Base-by-base conservation (phyloP, 2,888 invertebrate species). In the Anoncus sp. region DNA sequence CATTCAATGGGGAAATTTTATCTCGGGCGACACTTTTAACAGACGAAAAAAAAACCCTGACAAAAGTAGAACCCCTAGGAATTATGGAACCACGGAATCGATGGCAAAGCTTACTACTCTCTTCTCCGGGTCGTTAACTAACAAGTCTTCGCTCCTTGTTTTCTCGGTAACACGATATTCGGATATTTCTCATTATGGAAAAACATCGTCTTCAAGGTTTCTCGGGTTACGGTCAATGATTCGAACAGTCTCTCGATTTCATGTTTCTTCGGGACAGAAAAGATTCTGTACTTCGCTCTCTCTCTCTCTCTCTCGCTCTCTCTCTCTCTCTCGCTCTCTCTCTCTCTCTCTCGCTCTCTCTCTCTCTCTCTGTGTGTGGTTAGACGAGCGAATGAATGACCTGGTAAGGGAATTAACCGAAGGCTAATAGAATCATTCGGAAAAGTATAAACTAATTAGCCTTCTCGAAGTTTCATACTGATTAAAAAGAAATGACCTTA, bases 41-140 rank as follows among this genome's bases (percentile, higher is more conserved):
- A 6, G n/a, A 47, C n/a, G 16, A 47, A 16, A n/a, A 16, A 47
- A 16, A 47, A 47, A 16, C n/a, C n/a, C n/a, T n/a, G n/a, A n/a
- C n/a, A n/a, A n/a, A n/a, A 47, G 47, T 47, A 7, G n/a, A 14
- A 47, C 18, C 16, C 16, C 47, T 18, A 47, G 63, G 75, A 66
- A 75, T 75, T 55, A 55, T 38, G 59, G 59, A 59, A 45, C 60
- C 55, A 53, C 45, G 40, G 10, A 59, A 65, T 65, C 67, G 43
- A 72, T 31, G 27, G 59, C 55, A 65, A 77, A 62, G 16, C n/a
- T 12, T n/a, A 35, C 63, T 63, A 72, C 57, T 72, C 45, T 45
- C 27, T 24, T 63, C 35, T 27, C 43, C 12, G 24, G 24, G 22
- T 51, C 51, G 47, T 27, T 47, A n/a, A 55, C 45, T 22, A 9